Conservation (phyloP, 2,113 vertebrate genomes). For the Carassius gibelio region DNA sequence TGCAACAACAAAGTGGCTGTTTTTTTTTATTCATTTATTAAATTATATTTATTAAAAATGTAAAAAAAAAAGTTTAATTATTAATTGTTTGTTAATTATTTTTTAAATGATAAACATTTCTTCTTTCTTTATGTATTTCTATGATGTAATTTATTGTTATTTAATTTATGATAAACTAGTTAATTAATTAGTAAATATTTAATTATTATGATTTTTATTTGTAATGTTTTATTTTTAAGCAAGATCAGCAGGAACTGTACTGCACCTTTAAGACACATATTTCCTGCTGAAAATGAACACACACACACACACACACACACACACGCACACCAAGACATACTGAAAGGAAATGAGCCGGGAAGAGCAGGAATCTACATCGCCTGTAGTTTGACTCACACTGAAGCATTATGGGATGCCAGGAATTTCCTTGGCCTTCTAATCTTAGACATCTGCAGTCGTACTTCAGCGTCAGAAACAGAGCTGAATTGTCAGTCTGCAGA, state of each 20-base stretch:
- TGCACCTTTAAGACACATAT: conserved; percentile 43
- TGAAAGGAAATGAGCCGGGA: conserved; percentile 44
- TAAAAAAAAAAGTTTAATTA: neutral
- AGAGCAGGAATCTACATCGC: conserved; percentile 30
- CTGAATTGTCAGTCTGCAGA: conserved; percentile 18
- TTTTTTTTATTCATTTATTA: neutral
- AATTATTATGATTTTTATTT: neutral
- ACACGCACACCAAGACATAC: conserved; percentile 19
- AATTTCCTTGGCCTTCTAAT: conserved; percentile 26
- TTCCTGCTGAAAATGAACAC: conserved; percentile 33
- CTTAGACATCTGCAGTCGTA: conserved; percentile 11
- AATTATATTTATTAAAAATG: no score
- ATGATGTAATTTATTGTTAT: no score
- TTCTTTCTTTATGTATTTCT: no score
- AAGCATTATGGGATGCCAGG: conserved; percentile 39
- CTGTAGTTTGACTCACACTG: conserved; percentile 40
- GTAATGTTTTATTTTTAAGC: neutral
- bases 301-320: neutral
- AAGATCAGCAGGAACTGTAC: neutral
- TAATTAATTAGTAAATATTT: neutral
- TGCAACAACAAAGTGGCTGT: neutral
- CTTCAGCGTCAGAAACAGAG: neutral
- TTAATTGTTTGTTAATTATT: neutral
- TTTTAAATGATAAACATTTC: neutral
- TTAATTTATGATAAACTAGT: no score